Base-by-base conservation (phyloP, 1,140 invertebrate genomes). In the Linepithema humile region DNA sequence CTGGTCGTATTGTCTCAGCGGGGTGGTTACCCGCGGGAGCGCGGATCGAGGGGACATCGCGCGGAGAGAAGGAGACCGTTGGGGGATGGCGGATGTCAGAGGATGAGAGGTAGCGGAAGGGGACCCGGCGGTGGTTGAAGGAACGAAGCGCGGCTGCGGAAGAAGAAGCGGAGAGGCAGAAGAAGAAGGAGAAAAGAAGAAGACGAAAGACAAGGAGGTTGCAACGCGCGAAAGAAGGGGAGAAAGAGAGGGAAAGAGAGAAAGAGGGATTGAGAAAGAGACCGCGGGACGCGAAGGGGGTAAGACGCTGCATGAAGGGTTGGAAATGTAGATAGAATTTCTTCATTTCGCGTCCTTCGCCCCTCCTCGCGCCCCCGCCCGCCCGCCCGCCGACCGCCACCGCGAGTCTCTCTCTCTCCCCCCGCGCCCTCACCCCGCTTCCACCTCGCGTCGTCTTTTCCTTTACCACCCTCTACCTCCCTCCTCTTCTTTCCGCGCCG, bases 281-380 rank as follows among this genome's bases (percentile, higher is more conserved):
- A 74, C 40, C 64, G 53, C 29, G 85, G 80, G 82, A 82, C 62
- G 86, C 60, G 69, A 83, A 87, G 86, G 91, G 91, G 93, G 93
- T 92, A 94, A 94, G 94, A 93, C 92, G 93, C 86, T 91, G 93
- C 92, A 94, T 94, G 94, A 94, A 94, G 93, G 94, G 94, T 94
- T 94, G 94, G 93, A 94, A 94, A 94, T 94, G 93, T 94, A 94
- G 93, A 94, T 94, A 94, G 93, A 94, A 94, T 94, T 94, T 94
- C 94, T 94, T 94, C 94, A 94, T 94, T 94, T 94, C 93, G 91
- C 93, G 92, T 94, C 91, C 90, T 90, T 91, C 92, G 91, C 83
- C 67, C 62, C 80, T 70, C 88, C 77, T 83, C 84, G 85, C 88
- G 85, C 60, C 86, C 73, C 57, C 83, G 74, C 73, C 78, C 83